Percentiles rank a stretch among this genome's conserved stretches.
These are phyloP conservation scores for Hymenopus coronatus DNA, from an alignment of 2,888 invertebrate species.

Conservation along the genomic window DNA sequence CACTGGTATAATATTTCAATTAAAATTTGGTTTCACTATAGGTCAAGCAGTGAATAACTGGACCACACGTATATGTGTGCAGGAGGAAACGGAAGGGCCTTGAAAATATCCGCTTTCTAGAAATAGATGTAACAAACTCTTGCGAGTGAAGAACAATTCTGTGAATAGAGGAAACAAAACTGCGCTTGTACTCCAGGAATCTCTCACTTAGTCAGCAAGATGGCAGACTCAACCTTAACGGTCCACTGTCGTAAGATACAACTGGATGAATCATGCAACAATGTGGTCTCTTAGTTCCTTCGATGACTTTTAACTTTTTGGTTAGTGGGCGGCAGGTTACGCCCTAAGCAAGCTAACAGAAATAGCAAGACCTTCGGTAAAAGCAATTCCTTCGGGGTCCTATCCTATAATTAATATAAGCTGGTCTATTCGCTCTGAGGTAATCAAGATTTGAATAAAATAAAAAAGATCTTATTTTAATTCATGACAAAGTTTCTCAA, in stretches of 20 bases:
- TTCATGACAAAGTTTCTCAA: too few relatives aligned
- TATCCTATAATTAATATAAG: too few relatives aligned
- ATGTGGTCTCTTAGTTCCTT: neutral
- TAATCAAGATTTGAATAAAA: too few relatives aligned
- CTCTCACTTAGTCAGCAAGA: neutral
- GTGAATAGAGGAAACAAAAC: neutral
- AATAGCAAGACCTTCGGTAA: too few relatives aligned
- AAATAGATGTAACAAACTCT: neutral
- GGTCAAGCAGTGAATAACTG: too few relatives aligned
- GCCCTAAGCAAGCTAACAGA: too few relatives aligned
- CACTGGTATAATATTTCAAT: too few relatives aligned
- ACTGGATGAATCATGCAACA: neutral
- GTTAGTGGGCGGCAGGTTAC: neutral
- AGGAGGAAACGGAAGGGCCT: neutral
- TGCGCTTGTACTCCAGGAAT: neutral
- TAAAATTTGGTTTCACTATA: too few relatives aligned
- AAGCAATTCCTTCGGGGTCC: too few relatives aligned
- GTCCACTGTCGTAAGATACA: neutral
- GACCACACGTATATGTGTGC: too few relatives aligned
- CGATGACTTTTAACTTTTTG: neutral
- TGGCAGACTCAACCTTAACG: neutral
- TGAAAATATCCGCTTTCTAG: neutral
- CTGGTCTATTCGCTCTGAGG: too few relatives aligned
- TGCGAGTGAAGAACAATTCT: neutral
- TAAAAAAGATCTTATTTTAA: too few relatives aligned